Evolutionary conservation across 2,113 vertebrate genomes (phyloP).

Genomic region (Caranx melampygus): DNA sequence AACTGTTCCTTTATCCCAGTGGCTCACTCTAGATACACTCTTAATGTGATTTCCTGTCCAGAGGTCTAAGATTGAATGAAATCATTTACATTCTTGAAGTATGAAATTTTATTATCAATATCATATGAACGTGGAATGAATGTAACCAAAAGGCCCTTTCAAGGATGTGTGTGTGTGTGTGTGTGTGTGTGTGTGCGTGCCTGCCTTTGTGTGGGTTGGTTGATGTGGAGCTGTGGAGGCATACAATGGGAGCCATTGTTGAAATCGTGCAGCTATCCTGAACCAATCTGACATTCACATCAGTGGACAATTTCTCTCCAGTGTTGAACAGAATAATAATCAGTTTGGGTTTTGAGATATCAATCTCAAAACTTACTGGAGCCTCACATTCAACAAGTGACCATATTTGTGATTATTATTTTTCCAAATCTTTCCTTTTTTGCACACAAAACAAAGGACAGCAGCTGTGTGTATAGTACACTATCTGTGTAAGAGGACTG

Average conservation of each 20-base stretch:
- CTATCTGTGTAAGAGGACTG: background rate
- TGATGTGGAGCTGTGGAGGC: background rate
- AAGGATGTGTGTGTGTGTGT: background rate
- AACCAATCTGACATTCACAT: constrained; percentile 64
- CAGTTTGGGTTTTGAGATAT: constrained; percentile 52
- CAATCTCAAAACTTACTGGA: constrained; percentile 44
- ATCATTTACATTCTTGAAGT: background rate
- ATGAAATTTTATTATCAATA: background rate
- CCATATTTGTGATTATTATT: constrained; percentile 26
- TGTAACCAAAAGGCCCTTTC: background rate
- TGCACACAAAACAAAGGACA: constrained; percentile 22
- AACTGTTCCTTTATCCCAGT: background rate
- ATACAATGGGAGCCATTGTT: constrained; percentile 66
- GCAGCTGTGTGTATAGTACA: background rate
- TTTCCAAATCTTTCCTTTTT: constrained; percentile 13
- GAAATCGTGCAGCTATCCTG: constrained; percentile 46
- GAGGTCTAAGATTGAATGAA: background rate
- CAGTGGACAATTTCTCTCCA: constrained; percentile 43
- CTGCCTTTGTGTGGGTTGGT: constrained; percentile 17
- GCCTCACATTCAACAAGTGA: constrained; percentile 32
- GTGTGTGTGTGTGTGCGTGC: constrained; percentile 14
- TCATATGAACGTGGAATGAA: background rate
- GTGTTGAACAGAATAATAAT: constrained; percentile 56
- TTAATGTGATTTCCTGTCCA: background rate
- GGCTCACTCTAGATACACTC: background rate